These are phyloP conservation scores for Actias luna DNA, from an alignment of 2,888 invertebrate species.

Conservation along the genomic window DNA sequence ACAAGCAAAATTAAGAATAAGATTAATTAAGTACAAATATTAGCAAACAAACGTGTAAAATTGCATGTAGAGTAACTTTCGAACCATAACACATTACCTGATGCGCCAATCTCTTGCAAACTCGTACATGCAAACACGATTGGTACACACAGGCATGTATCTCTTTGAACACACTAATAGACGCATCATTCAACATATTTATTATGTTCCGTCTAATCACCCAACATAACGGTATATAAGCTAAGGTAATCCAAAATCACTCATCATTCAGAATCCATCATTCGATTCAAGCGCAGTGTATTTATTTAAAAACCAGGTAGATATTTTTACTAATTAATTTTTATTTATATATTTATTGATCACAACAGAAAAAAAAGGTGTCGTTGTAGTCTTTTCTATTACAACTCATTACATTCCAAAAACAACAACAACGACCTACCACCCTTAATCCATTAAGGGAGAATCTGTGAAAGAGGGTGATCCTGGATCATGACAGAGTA, in stretches of 20 bases:
- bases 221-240: conserved; percentile 14
- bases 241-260: conserved; percentile 3
- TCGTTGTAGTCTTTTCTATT: too few species aligned
- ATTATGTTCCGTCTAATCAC: conserved; percentile 6
- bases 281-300: not conserved
- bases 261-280: conserved; percentile 12
- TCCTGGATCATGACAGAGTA: too few species aligned
- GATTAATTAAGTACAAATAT: too few species aligned
- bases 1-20: too few species aligned
- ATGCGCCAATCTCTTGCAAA: conserved; percentile 3
- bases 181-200: not conserved
- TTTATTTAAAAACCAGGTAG: too few species aligned
- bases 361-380: too few species aligned
- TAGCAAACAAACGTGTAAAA: too few species aligned
- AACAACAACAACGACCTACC: too few species aligned
- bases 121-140: not conserved
- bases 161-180: not conserved
- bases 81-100: not conserved
- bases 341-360: too few species aligned
- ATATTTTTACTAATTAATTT: not conserved
- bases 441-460: too few species aligned
- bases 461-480: too few species aligned
- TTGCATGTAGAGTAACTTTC: not conserved
- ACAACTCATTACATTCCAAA: too few species aligned
- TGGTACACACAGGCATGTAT: not conserved